A percentile compares a stretch with the other conserved stretches of the same genome.
phyloP scores from a whole-genome alignment of 2,797 vertebrate species.

The Dryobates pubescens region DNA sequence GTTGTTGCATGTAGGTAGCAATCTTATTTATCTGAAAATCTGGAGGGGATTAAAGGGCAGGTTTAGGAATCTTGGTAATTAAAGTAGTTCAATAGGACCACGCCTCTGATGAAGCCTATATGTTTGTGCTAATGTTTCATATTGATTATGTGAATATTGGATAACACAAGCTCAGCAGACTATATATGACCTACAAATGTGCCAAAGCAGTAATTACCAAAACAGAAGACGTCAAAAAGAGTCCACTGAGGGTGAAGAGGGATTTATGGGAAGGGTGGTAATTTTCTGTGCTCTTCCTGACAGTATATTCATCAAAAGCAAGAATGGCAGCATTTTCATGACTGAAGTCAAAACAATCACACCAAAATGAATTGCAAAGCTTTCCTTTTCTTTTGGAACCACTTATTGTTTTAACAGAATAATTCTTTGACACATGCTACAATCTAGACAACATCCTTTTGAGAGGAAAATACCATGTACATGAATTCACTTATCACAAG shows the following conservation, averaged over 20 bases:
- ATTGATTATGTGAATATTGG: slow-evolving; percentile 45
- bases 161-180: slow-evolving; percentile 46
- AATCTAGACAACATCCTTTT: not conserved
- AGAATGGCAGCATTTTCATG: not conserved
- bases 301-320: not conserved
- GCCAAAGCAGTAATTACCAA: slow-evolving; percentile 12
- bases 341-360: not conserved
- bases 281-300: not conserved
- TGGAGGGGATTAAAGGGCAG: slow-evolving; percentile 9
- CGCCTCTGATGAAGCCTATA: not conserved
- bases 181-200: slow-evolving; percentile 19
- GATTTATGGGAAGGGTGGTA: not conserved
- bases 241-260: not conserved
- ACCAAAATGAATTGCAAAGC: not conserved
- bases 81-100: slow-evolving; percentile 9
- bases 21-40: slow-evolving; percentile 11
- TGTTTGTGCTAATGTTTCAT: not conserved
- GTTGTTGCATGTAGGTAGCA: not conserved
- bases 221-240: not conserved
- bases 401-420: not conserved
- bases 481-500: not conserved
- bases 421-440: not conserved
- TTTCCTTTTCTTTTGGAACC: not conserved
- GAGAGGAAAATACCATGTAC: not conserved
- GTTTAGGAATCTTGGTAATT: slow-evolving; percentile 25